Percentiles rank a stretch among this genome's conserved stretches.
Evolutionary conservation across 1,140 invertebrate genomes (phyloP).

Genomic region (Musca domestica): DNA sequence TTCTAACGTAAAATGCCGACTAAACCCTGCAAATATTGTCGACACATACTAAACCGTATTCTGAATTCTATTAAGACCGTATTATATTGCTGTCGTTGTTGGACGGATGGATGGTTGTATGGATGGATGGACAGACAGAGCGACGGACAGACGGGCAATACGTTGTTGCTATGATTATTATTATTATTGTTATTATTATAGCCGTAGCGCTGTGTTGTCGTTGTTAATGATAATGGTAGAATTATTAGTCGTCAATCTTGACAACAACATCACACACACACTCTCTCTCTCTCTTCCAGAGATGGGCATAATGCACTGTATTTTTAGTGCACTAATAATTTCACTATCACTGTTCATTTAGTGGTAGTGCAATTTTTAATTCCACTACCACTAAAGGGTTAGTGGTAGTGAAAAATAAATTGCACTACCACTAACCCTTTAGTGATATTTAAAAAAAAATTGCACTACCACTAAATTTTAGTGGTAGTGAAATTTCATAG

Average conservation of each 20-base stretch:
- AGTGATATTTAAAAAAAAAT: too few relatives aligned
- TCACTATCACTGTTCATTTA: too few relatives aligned
- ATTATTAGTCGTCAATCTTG: slow-evolving; percentile 30
- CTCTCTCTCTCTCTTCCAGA: too few relatives aligned
- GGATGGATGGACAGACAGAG: slow-evolving; percentile 29
- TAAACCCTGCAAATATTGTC: slow-evolving; percentile 51
- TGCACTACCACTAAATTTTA: too few relatives aligned
- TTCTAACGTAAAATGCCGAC: slow-evolving; percentile 51
- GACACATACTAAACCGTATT: slow-evolving; percentile 53
- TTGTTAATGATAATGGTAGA: slow-evolving; percentile 44
- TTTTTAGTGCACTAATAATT: too few relatives aligned
- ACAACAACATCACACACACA: not conserved
- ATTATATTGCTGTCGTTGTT: slow-evolving; percentile 28
- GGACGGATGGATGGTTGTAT: slow-evolving; percentile 19
- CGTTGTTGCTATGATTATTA: not conserved
- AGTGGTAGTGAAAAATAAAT: too few relatives aligned
- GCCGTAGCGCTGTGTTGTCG: slow-evolving; percentile 22
- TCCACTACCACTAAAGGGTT: too few relatives aligned
- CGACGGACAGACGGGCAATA: slow-evolving; percentile 25
- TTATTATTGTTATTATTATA: not conserved
- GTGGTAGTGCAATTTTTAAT: too few relatives aligned
- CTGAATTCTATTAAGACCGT: slow-evolving; percentile 29
- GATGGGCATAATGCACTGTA: too few relatives aligned
- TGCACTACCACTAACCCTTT: too few relatives aligned
- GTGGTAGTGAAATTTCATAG: too few relatives aligned